These are phyloP conservation scores for Gortyna flavago DNA, from an alignment of 2,888 invertebrate genomes.

Conservation along the genomic window DNA sequence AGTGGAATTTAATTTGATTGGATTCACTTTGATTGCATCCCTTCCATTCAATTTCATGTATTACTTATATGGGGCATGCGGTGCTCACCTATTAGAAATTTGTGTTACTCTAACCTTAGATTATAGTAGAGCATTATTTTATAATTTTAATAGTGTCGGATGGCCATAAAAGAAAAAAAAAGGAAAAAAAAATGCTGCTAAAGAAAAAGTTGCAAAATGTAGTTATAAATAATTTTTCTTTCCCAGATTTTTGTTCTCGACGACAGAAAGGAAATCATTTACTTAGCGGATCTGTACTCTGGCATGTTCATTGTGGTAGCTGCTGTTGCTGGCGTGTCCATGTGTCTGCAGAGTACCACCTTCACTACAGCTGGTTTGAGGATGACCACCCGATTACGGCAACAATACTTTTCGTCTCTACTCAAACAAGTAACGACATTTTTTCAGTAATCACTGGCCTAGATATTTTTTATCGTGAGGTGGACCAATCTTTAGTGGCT, in stretches of 20 bases:
- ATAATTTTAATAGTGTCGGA: too few relatives aligned
- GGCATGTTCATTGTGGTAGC: slow-evolving; percentile 92
- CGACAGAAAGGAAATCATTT: slow-evolving; percentile 89
- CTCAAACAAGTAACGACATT: slow-evolving; percentile 86
- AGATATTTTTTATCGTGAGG: background rate
- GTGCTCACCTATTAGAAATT: too few relatives aligned
- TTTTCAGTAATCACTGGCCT: background rate
- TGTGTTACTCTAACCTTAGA: too few relatives aligned
- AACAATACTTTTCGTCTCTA: slow-evolving; percentile 87
- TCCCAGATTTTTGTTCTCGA: slow-evolving; percentile 90
- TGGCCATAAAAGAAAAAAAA: too few relatives aligned
- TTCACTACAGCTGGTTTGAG: slow-evolving; percentile 94
- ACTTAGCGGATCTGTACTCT: slow-evolving; percentile 91
- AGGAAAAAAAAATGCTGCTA: too few relatives aligned
- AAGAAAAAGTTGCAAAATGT: background rate
- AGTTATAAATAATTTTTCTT: background rate
- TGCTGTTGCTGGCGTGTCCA: slow-evolving; percentile 91
- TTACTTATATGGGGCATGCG: too few relatives aligned
- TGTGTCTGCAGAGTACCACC: slow-evolving; percentile 92
- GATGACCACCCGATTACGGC: slow-evolving; percentile 92
- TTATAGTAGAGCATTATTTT: too few relatives aligned
- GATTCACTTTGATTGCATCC: background rate
- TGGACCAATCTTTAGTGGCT: background rate
- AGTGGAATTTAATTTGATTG: background rate
- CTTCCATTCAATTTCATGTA: background rate